Conservation (phyloP, 2,797 vertebrate species). For the Erithacus rubecula region DNA sequence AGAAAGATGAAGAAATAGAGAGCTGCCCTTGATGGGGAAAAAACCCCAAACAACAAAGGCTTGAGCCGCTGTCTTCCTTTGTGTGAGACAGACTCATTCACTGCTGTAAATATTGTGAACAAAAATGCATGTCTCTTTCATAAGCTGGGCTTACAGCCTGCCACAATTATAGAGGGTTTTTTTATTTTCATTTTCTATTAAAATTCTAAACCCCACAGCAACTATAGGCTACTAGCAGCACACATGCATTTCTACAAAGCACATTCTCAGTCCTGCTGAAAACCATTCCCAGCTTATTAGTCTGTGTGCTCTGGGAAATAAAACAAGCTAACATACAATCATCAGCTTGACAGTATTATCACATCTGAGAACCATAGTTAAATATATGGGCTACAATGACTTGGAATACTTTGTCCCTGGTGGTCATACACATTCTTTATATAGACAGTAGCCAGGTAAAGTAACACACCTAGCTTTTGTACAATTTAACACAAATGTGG, state of each 20-base stretch:
- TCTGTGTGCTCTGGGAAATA: constrained; percentile 1
- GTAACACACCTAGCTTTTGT: not conserved
- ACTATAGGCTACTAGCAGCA: not conserved
- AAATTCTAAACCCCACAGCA: not conserved
- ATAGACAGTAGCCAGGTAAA: not conserved
- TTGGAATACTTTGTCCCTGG: not conserved
- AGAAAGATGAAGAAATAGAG: not conserved
- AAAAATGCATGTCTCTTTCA: not conserved
- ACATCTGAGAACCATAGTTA: not conserved
- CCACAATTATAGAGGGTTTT: not conserved
- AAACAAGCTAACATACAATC: not conserved
- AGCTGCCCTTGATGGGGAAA: not conserved
- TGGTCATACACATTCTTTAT: not conserved
- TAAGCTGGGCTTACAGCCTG: not conserved
- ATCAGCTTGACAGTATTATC: not conserved
- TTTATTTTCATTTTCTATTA: not conserved
- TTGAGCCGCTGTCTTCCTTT: not conserved
- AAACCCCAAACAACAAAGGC: not conserved
- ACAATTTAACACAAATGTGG: not conserved
- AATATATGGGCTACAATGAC: not conserved
- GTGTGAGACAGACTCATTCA: not conserved
- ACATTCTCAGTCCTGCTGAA: not conserved
- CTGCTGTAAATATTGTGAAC: not conserved
- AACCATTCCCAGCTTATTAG: not conserved
- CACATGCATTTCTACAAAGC: not conserved